Evolutionary conservation across 30 jellyfish, hydroid and myxozoan species (phyloP), one percentile per base, ranked within the genome.

Genomic region (Hydractinia echinata): DNA sequence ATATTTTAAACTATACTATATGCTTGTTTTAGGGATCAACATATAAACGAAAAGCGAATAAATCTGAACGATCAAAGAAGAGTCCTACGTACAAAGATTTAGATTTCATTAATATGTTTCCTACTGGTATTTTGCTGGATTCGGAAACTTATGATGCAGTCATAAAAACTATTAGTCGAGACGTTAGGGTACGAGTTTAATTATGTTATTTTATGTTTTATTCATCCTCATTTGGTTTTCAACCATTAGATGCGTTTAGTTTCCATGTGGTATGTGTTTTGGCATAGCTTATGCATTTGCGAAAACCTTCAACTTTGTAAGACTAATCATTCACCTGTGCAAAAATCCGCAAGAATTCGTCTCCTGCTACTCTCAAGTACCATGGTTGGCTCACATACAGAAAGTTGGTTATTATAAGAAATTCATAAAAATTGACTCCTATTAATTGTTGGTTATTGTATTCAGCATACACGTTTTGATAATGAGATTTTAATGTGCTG

Each of bases 71-170:
- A 16, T 87, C 96, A 13, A 94, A 94, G 89, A 88, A 79, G 60
- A 82, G 93, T 7, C 99, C 99, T 11, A 94, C 99, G 14, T 81
- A 76, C 61, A 94, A 94, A 69, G 99, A 94, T 86, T 76, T 94
- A 66, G 99, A 94, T 79, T 94, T 88, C 67, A 51, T 87, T 44
- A 77, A 39, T n/a, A 87, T 79, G 61, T 88, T 82, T 69, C 87
- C 95, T 18, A 89, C 85, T 91, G 95, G 98, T 18, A 79, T 92
- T 81, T 61, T 73, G 10, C 70, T 91, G 61, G 97, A 91, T 11
- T 80, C 88, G 13, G 97, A 91, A 44, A 85, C 95, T n/a, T 85
- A 91, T 79, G 95, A 91, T 77, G 91, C 90, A n/a, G 97, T 91
- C 11, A 78, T 91, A 67, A 91, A 91, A 82, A 85, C 97, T 6